A percentile compares a stretch with the other conserved stretches of the same genome.
Evolutionary conservation across 2,888 invertebrate genomes (phyloP).

Genomic region (Conops quadrifasciatus): DNA sequence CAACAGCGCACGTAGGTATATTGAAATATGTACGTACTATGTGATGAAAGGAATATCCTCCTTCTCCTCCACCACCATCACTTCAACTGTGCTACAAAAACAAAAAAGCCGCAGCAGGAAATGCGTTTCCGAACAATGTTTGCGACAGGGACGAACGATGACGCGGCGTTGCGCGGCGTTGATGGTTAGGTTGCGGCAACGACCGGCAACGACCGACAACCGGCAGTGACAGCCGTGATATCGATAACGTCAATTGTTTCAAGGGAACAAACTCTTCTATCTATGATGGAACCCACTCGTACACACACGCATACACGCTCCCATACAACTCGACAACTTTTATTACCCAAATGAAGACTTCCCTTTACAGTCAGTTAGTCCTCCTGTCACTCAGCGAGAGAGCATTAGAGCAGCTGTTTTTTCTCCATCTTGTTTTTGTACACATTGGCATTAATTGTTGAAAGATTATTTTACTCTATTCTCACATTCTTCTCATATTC

Average conservation of each 20-base stretch:
- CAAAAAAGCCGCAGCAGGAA: not conserved
- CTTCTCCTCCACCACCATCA: not conserved
- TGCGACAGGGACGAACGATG: constrained; percentile 4
- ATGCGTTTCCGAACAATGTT: constrained; percentile 11
- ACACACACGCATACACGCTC: too few relatives aligned
- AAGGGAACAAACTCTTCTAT: constrained; percentile 7
- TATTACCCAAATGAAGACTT: too few relatives aligned
- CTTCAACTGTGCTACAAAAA: not conserved
- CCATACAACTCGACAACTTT: too few relatives aligned
- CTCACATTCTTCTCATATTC: too few relatives aligned
- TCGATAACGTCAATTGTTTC: constrained; percentile 31
- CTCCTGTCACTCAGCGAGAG: too few relatives aligned
- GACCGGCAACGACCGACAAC: not conserved
- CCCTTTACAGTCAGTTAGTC: too few relatives aligned
- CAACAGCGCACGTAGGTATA: not conserved
- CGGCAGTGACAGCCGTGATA: not conserved
- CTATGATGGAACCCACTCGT: too few relatives aligned
- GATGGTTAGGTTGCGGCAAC: not conserved
- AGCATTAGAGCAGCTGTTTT: too few relatives aligned
- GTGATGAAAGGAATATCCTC: not conserved
- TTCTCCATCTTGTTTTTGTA: too few relatives aligned
- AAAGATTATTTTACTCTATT: too few relatives aligned
- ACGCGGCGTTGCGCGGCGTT: not conserved
- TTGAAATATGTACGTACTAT: not conserved
- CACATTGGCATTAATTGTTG: too few relatives aligned